Conservation (phyloP, 2,797 vertebrate genomes). For the Pseudomugil gertrudae region DNA sequence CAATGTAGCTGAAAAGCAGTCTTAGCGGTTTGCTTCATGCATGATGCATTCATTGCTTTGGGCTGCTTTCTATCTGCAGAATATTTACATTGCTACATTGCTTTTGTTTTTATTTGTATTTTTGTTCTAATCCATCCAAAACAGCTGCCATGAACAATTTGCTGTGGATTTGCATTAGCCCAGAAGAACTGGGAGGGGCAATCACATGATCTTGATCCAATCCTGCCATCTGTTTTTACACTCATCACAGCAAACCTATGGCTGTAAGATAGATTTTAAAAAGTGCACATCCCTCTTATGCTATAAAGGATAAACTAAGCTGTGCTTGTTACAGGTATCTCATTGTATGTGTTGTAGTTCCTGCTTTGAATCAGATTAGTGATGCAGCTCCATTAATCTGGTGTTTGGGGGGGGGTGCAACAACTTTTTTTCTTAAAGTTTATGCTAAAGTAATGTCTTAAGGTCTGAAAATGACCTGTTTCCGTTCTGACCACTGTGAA, state of each 20-base stretch:
- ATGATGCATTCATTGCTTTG: conserved; percentile 18
- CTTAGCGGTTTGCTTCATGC: not conserved
- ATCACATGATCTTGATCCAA: conserved; percentile 73
- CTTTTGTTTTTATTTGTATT: not conserved
- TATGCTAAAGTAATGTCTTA: not conserved
- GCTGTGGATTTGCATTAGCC: conserved; percentile 59
- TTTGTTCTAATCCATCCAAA: conserved; percentile 16
- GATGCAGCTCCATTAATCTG: conserved; percentile 38
- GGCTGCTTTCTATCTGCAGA: not conserved
- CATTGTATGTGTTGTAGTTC: conserved; percentile 34
- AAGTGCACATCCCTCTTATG: conserved; percentile 29
- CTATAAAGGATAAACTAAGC: conserved; percentile 31
- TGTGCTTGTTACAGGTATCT: conserved; percentile 34
- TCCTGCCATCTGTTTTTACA: conserved; percentile 48
- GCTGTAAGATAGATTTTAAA: conserved; percentile 42
- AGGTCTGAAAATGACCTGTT: not conserved
- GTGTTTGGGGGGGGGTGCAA: conserved; percentile 1
- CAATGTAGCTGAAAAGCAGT: no score
- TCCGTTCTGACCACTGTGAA: conserved; percentile 9
- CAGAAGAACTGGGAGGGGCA: conserved; percentile 34
- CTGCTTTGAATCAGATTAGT: conserved; percentile 35
- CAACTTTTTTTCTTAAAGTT: not conserved
- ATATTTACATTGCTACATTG: not conserved
- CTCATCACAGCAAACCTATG: conserved; percentile 16
- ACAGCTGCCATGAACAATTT: conserved; percentile 29